Evolutionary conservation across 1,140 invertebrate species (phyloP), one percentile per base, ranked within the genome.

Genomic region (Drosophila chauvacae): DNA sequence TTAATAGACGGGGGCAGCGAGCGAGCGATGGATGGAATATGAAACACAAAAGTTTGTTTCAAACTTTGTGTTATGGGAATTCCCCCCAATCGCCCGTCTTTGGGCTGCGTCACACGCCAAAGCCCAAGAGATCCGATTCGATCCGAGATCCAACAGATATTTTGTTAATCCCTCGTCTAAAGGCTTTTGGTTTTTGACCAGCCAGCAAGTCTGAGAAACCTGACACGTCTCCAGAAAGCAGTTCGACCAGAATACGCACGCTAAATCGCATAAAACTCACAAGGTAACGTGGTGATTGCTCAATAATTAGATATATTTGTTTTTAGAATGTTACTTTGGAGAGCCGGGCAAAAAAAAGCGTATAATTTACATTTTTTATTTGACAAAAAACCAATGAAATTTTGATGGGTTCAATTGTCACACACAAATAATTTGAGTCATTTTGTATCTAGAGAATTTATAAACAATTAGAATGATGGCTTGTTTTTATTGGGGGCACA

Each of bases 11-110:
- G 45, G 9, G 11, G 9, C 30, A 33, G 7, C 30, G 30, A 16
- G 7, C 18, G 28, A 16, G 7, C 18, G 28, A n/a, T 51, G 45
- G 35, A 80, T 64, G 65, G 81, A 77, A 84, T 84, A 74, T 88
- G 75, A 80, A 83, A 82, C 55, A 71, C 57, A 69, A 71, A 70
- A 83, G 77, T 83, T 87, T 87, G 80, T 62, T 70, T 65, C 76
- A 80, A 90, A 84, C 85, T 90, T 79, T 50, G 56, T 61, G 42
- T 30, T 66, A 26, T 73, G 85, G 85, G 85, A 90, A 90, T 81
- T 88, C 81, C 85, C 85, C 41, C 6, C 4, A 18, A 53, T 26
- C 51, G n/a, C 28, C n/a, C n/a, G n/a, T n/a, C n/a, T n/a, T n/a
- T n/a, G n/a, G 20, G 68, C 84, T 88, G 81, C 84, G 84, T 88